A percentile compares a stretch with the other conserved stretches of the same genome.
Evolutionary conservation across 2,888 invertebrate species (phyloP).

Genomic region (Dioctria rufipes): DNA sequence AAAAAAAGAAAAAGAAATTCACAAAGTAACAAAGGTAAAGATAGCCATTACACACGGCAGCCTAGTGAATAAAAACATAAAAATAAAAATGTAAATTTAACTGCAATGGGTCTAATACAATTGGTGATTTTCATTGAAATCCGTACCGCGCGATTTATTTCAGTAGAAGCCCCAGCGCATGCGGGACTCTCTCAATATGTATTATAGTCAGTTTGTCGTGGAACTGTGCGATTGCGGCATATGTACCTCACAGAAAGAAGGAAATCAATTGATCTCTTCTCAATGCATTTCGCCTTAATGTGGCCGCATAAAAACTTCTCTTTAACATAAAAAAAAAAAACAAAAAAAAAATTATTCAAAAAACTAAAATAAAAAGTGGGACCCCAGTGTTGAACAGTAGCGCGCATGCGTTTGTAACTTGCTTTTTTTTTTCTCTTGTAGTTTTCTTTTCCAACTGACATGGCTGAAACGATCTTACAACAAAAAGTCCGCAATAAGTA

Average conservation of each 20-base stretch:
- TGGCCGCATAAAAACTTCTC: conserved; percentile 46
- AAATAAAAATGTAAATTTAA: conserved; percentile 53
- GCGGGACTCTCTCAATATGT: not conserved
- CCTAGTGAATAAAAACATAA: conserved; percentile 49
- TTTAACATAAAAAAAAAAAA: conserved; percentile 29
- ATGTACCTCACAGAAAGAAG: conserved; percentile 23
- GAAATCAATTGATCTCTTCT: conserved; percentile 51
- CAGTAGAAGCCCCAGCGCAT: not conserved
- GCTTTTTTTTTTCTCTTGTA: not conserved
- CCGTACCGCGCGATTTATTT: conserved; percentile 40
- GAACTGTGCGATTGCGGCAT: conserved; percentile 17
- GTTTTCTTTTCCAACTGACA: not conserved
- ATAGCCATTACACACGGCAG: conserved; percentile 14
- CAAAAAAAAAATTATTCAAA: not conserved
- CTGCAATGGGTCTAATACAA: conserved; percentile 46
- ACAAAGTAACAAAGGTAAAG: conserved; percentile 38
- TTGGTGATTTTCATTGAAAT: conserved; percentile 41
- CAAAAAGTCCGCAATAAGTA: not conserved
- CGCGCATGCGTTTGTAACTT: conserved; percentile 16
- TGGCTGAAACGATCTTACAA: not conserved
- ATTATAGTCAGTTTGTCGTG: too few relatives aligned
- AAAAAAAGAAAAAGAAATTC: not conserved
- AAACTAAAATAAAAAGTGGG: not conserved
- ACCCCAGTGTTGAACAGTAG: conserved; percentile 22
- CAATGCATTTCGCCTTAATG: conserved; percentile 51